Conservation (phyloP, 2,888 invertebrate species). For the Thymelicus acteon region DNA sequence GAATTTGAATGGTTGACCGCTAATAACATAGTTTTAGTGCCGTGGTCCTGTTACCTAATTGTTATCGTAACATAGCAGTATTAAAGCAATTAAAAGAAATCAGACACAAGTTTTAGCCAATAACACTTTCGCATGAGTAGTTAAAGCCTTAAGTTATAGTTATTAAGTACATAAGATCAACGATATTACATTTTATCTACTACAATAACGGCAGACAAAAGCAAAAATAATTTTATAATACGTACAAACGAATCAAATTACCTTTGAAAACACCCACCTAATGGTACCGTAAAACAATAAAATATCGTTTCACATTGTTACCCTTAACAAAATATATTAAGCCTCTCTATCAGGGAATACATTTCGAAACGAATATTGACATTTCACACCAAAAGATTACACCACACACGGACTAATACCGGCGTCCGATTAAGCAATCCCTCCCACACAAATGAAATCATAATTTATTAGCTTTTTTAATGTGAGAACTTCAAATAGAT, state of each 20-base stretch:
- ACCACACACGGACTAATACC: constrained; percentile 37
- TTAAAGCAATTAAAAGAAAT: too few species aligned
- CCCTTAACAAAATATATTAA: constrained; percentile 26
- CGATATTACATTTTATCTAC: too few species aligned
- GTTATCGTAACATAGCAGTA: too few species aligned
- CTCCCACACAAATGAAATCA: constrained; percentile 54
- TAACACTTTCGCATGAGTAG: too few species aligned
- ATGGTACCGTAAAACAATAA: constrained; percentile 3
- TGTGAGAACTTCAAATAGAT: constrained; percentile 78
- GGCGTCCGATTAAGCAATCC: constrained; percentile 50
- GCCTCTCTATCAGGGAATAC: constrained; percentile 10
- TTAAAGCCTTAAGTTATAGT: too few species aligned
- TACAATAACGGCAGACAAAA: too few species aligned
- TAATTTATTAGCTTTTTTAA: constrained; percentile 59
- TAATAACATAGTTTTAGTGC: too few species aligned
- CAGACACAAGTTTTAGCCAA: too few species aligned
- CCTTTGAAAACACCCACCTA: not conserved
- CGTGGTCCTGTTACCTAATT: too few species aligned
- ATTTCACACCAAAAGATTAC: constrained; percentile 64
- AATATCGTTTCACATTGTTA: not conserved
- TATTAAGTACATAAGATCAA: too few species aligned
- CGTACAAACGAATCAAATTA: constrained; percentile 5
- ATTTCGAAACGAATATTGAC: constrained; percentile 53
- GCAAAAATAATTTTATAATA: not conserved
- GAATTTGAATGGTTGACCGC: too few species aligned